phyloP scores from a whole-genome alignment of 2,797 vertebrate species.

The Hemitrygon akajei region DNA sequence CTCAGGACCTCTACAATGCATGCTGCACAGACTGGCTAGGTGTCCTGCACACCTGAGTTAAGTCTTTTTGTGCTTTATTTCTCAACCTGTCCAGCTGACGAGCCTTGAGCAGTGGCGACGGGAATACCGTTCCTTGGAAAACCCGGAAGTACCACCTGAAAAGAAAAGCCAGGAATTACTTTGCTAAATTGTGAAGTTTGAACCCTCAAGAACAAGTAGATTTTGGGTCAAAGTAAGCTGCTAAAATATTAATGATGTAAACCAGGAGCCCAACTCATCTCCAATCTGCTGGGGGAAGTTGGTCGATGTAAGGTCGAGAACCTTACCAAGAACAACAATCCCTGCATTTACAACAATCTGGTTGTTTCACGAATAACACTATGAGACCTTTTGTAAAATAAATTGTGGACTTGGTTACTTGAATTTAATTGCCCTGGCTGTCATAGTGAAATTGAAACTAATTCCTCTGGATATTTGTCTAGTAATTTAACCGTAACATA shows the following conservation, averaged over 20 bases:
- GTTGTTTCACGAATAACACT: too few relatives aligned
- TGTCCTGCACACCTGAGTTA: slow-evolving; percentile 52
- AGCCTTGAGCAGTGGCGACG: slow-evolving; percentile 53
- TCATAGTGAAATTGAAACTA: too few relatives aligned
- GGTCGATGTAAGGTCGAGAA: too few relatives aligned
- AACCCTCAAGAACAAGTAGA: not conserved
- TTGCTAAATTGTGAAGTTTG: not conserved
- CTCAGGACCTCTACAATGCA: not conserved
- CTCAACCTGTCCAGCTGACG: slow-evolving; percentile 51
- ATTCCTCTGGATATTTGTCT: too few relatives aligned
- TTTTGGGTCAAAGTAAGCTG: not conserved
- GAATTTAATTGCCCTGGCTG: too few relatives aligned
- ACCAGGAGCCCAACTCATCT: too few relatives aligned
- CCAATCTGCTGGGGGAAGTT: too few relatives aligned
- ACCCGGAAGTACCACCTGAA: slow-evolving; percentile 64
- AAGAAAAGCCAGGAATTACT: slow-evolving; percentile 42
- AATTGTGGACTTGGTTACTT: too few relatives aligned
- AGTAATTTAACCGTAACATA: too few relatives aligned
- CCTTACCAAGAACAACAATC: too few relatives aligned
- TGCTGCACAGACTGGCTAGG: slow-evolving; percentile 23
- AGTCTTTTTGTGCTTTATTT: slow-evolving; percentile 43
- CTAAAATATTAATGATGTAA: not conserved
- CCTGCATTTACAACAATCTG: too few relatives aligned
- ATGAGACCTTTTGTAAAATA: too few relatives aligned
- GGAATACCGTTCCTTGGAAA: slow-evolving; percentile 62